Percentiles rank a stretch among this genome's conserved stretches.
phyloP scores from a whole-genome alignment of 2,888 invertebrate genomes.

The Microctonus aethiopoides region DNA sequence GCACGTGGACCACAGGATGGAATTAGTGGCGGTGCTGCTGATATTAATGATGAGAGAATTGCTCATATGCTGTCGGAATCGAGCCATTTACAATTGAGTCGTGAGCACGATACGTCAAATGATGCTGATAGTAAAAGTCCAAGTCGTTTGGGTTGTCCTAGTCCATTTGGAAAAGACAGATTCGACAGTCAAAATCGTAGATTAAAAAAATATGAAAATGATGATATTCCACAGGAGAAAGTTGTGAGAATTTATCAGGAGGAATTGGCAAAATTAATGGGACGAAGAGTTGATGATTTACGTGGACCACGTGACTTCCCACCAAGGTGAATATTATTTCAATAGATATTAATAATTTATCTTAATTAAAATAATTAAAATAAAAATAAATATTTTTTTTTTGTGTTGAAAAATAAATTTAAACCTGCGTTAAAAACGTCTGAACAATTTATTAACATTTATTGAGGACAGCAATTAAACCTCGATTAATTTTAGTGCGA shows the following conservation, averaged over 20 bases:
- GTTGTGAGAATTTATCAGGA: conserved; percentile 95
- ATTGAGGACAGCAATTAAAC: conserved; percentile 67
- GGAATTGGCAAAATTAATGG: conserved; percentile 93
- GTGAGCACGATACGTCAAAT: conserved; percentile 68
- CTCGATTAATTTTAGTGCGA: conserved; percentile 69
- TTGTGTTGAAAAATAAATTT: too few relatives aligned
- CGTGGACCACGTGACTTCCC: conserved; percentile 82
- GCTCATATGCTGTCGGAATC: conserved; percentile 94
- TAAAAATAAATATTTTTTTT: too few relatives aligned
- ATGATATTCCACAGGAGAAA: conserved; percentile 96
- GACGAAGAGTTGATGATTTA: conserved; percentile 78
- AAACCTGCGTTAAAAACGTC: too few relatives aligned
- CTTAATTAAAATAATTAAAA: too few relatives aligned
- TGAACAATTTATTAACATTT: conserved; percentile 46
- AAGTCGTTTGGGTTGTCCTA: conserved; percentile 79
- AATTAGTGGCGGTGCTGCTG: conserved; percentile 75
- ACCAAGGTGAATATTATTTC: conserved; percentile 74
- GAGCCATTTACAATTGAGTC: conserved; percentile 85
- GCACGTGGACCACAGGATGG: conserved; percentile 72
- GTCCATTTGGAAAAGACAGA: conserved; percentile 80
- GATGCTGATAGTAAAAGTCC: conserved; percentile 84
- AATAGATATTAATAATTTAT: conserved; percentile 4
- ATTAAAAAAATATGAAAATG: conserved; percentile 89
- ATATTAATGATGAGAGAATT: conserved; percentile 90
- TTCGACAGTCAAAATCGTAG: conserved; percentile 74